These are phyloP conservation scores for Mycalesis mineus DNA, from an alignment of 2,888 invertebrate genomes.

Conservation along the genomic window DNA sequence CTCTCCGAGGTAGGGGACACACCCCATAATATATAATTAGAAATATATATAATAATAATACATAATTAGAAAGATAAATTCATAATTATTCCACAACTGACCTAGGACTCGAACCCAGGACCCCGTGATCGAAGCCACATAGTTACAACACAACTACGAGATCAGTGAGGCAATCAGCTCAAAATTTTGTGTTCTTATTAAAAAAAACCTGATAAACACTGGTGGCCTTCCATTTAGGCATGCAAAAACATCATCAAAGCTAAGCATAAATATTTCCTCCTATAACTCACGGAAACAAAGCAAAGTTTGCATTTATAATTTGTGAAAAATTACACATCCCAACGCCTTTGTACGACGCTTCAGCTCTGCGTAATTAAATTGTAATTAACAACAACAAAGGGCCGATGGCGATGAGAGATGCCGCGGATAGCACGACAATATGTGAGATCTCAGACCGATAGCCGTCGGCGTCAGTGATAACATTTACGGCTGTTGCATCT, in stretches of 20 bases:
- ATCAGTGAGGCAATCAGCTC: too few relatives aligned
- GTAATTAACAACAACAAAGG: conserved; percentile 17
- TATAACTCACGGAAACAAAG: conserved; percentile 12
- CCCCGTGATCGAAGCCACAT: too few relatives aligned
- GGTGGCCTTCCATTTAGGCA: background rate
- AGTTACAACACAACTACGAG: too few relatives aligned
- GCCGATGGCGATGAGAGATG: conserved; percentile 12
- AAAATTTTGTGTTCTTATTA: too few relatives aligned
- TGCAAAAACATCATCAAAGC: background rate
- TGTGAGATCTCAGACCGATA: background rate
- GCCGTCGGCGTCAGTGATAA: background rate
- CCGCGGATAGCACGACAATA: background rate
- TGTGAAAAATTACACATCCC: conserved; percentile 28
- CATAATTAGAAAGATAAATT: too few relatives aligned
- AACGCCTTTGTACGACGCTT: conserved; percentile 26
- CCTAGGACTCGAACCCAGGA: too few relatives aligned
- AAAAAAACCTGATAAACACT: too few relatives aligned
- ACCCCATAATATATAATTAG: too few relatives aligned
- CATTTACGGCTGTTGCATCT: background rate
- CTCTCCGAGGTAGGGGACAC: too few relatives aligned
- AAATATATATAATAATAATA: too few relatives aligned
- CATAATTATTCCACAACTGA: too few relatives aligned
- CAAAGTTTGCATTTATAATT: conserved; percentile 24
- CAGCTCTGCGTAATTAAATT: conserved; percentile 16
- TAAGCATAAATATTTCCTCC: conserved; percentile 10